Percentiles rank a stretch among this genome's conserved stretches.
These are phyloP conservation scores for Caenorhabditis becei DNA, from an alignment of 2,888 invertebrate species.

Conservation along the genomic window DNA sequence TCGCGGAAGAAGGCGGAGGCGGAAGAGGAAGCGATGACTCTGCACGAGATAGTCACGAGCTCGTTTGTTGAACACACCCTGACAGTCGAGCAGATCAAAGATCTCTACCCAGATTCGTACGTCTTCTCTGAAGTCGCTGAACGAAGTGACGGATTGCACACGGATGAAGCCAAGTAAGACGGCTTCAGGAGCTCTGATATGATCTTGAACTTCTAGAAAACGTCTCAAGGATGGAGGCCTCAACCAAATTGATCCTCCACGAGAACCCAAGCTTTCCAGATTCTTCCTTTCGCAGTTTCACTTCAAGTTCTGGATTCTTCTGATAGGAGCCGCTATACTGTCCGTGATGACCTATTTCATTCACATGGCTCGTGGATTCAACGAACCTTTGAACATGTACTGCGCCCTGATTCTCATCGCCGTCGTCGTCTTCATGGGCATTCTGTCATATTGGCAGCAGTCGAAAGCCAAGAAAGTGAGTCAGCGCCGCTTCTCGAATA, in stretches of 20 bases:
- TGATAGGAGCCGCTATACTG: conserved; percentile 75
- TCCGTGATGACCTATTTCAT: conserved; percentile 78
- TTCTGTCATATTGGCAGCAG: conserved; percentile 79
- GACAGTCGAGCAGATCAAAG: conserved; percentile 71
- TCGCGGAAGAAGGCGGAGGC: conserved; percentile 24
- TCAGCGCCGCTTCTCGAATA: neutral
- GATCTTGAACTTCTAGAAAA: conserved; percentile 67
- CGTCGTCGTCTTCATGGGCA: conserved; percentile 77
- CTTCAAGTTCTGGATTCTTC: conserved; percentile 80
- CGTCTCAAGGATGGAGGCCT: conserved; percentile 77
- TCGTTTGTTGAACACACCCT: conserved; percentile 79
- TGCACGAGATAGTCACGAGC: conserved; percentile 32
- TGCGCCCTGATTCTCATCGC: conserved; percentile 78
- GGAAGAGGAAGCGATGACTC: conserved; percentile 57
- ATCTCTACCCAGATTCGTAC: conserved; percentile 79
- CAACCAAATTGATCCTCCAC: conserved; percentile 74
- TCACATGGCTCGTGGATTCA: conserved; percentile 78
- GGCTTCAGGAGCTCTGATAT: conserved; percentile 12
- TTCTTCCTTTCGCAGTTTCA: conserved; percentile 78
- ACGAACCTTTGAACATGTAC: conserved; percentile 79
- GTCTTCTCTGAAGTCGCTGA: conserved; percentile 75
- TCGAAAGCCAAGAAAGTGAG: conserved; percentile 75
- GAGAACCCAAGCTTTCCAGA: conserved; percentile 68
- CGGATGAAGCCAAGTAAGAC: conserved; percentile 75
- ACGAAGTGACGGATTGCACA: conserved; percentile 76